A percentile compares a stretch with the other conserved stretches of the same genome.
Evolutionary conservation across 2,797 vertebrate species (phyloP).

Genomic region (Takifugu ocellatus): DNA sequence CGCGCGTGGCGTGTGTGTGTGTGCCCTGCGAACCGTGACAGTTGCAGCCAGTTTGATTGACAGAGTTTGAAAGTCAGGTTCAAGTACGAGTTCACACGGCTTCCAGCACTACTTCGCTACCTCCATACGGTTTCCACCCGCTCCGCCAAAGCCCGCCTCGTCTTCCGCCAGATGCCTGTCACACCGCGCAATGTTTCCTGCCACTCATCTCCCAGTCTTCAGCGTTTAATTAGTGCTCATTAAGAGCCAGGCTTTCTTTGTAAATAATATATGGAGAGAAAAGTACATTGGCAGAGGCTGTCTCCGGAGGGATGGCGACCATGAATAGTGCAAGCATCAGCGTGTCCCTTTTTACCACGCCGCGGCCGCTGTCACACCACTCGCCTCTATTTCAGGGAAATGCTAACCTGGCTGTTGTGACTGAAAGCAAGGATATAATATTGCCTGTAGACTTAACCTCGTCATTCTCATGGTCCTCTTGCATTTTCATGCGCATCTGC

Average conservation of each 20-base stretch:
- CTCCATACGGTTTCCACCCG: conserved; percentile 22
- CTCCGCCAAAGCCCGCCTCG: conserved; percentile 44
- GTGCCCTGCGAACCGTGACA: conserved; percentile 66
- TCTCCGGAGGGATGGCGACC: conserved; percentile 51
- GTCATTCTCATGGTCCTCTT: too few relatives aligned
- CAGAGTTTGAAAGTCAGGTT: conserved; percentile 68
- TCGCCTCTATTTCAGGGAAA: background rate
- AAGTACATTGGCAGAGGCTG: conserved; percentile 58
- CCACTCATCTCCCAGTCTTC: conserved; percentile 68
- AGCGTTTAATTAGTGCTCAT: conserved; percentile 76
- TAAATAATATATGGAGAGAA: conserved; percentile 74
- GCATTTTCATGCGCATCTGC: too few relatives aligned
- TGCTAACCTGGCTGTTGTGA: background rate
- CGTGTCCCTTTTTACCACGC: conserved; percentile 37
- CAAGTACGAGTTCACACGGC: conserved; percentile 61
- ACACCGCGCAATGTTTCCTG: conserved; percentile 66
- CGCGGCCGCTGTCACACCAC: background rate
- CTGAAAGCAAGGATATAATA: background rate
- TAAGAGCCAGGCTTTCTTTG: conserved; percentile 64
- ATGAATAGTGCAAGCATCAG: conserved; percentile 55
- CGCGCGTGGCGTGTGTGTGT: conserved; percentile 13
- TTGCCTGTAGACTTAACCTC: too few relatives aligned
- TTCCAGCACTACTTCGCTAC: conserved; percentile 39
- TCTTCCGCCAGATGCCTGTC: conserved; percentile 72
- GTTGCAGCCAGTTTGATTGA: conserved; percentile 67